Evolutionary conservation across 2,888 invertebrate species (phyloP), one percentile per base, ranked within the genome.

Genomic region (Dorcus hopei): DNA sequence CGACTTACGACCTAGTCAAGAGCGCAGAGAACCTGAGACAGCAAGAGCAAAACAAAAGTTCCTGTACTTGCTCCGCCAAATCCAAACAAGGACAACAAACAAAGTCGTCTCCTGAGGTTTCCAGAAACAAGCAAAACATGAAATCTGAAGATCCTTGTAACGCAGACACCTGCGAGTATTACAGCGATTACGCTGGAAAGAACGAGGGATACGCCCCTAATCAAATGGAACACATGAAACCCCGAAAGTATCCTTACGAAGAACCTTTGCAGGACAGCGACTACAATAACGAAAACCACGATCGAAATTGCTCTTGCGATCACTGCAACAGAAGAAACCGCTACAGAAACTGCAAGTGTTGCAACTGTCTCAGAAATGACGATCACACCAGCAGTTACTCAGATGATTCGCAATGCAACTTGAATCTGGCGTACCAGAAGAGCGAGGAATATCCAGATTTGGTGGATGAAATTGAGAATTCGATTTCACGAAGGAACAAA

Each of bases 401-500:
- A 2, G 59, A 59, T 6, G 59, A 59, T 41, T 52, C 52, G 2
- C 55, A 55, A 26, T 48, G 49, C 26, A 43, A 45, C 16, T 45
- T 68, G 16, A 73, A 74, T 33, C 65, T 79, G 16, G 74, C 76
- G 1, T 78, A 77, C 54, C 78, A 78, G 64, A 70, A 75, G 50
- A 74, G 71, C 11, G 74, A 76, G 7, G 75, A 77, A 43, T 78
- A 77, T 54, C 58, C 72, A 16, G 71, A 76, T 19, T 59, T 79
- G 50, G 72, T 78, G 3, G 70, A 75, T 47, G 79, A 79, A 63
- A 61, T 79, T 14, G 77, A 78, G 61, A 73, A 76, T 42, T 77
- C 74, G 6, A 61, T 79, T n/a, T 72, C 74, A 3, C 68, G 70
- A 26, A 64, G 78, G 45, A 78, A 77, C 58, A 69, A 72, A 38